Conservation (phyloP, 2,888 invertebrate genomes). For the Drosophila paranaensis region DNA sequence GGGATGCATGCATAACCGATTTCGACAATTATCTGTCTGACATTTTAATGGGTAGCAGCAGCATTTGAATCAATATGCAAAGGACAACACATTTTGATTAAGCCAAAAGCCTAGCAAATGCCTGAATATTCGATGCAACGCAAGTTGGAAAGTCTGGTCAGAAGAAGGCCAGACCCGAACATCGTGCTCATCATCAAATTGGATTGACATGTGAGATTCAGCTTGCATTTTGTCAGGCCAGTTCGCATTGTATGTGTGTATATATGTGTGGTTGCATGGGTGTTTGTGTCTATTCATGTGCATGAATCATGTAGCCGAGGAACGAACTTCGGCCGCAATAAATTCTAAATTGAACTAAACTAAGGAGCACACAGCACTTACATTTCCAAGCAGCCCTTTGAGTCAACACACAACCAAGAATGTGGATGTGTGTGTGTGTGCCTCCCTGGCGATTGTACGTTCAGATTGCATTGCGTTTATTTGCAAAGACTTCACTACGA, state of each 20-base stretch:
- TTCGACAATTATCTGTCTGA: conserved; percentile 10
- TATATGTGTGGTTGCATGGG: conserved; percentile 12
- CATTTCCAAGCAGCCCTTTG: conserved; percentile 51
- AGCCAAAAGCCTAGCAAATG: conserved; percentile 18
- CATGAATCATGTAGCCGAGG: conserved; percentile 73
- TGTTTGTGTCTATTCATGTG: conserved; percentile 41
- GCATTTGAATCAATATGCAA: conserved; percentile 57
- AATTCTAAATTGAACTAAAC: conserved; percentile 74
- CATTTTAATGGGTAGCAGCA: conserved; percentile 8
- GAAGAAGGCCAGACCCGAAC: conserved; percentile 20
- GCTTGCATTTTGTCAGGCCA: conserved; percentile 50
- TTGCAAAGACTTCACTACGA: conserved; percentile 71
- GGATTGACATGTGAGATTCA: conserved; percentile 75
- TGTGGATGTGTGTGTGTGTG: conserved; percentile 21
- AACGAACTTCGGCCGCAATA: conserved; percentile 78
- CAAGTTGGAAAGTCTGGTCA: conserved; percentile 9
- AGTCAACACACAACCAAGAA: conserved; percentile 58
- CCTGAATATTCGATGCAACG: conserved; percentile 25
- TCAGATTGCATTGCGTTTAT: conserved; percentile 77
- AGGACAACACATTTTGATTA: conserved; percentile 61
- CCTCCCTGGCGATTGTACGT: conserved; percentile 62
- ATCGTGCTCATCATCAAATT: conserved; percentile 61
- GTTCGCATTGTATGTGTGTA: conserved; percentile 6
- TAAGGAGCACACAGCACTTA: conserved; percentile 57
- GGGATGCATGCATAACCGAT: not conserved